phyloP scores from a whole-genome alignment of 2,888 invertebrate species.

The Drosophila merina region DNA sequence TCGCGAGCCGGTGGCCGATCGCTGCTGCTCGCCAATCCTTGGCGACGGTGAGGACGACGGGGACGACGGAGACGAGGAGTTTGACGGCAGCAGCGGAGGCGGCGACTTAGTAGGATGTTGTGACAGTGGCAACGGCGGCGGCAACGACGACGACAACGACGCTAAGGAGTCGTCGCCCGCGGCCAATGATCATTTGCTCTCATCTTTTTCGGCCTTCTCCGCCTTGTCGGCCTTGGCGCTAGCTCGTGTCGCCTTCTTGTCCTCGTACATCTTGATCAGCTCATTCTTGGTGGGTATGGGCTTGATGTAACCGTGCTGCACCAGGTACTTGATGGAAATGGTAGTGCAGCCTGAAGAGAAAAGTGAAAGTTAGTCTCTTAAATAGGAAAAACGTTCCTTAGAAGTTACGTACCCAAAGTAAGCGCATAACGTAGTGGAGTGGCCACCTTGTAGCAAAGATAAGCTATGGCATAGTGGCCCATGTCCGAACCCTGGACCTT shows the following conservation, averaged over 20 bases:
- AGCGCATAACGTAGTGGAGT: constrained; percentile 96
- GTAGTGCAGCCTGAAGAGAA: constrained; percentile 91
- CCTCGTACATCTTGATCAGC: constrained; percentile 86
- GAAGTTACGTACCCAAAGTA: constrained; percentile 88
- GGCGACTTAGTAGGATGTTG: constrained; percentile 12
- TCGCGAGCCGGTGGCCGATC: constrained; percentile 13
- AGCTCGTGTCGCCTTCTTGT: constrained; percentile 82
- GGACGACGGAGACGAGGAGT: neutral
- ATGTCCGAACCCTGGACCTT: constrained; percentile 91
- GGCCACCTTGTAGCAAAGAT: constrained; percentile 96
- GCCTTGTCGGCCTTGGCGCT: constrained; percentile 67
- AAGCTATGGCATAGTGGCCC: constrained; percentile 95
- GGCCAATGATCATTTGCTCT: constrained; percentile 60
- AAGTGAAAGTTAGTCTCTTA: neutral
- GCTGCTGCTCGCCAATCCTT: constrained; percentile 12
- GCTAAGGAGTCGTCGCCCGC: constrained; percentile 12
- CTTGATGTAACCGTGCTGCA: constrained; percentile 91
- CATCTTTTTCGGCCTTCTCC: constrained; percentile 56
- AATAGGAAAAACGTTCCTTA: no score
- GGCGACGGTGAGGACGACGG: neutral
- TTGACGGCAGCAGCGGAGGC: constrained; percentile 13
- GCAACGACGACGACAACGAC: constrained; percentile 23
- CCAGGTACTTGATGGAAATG: constrained; percentile 91
- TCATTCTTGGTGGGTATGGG: constrained; percentile 90
- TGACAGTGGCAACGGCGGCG: constrained; percentile 26